Evolutionary conservation across 2,797 vertebrate genomes (phyloP).

Genomic region (Mormyrus hasselquistii): DNA sequence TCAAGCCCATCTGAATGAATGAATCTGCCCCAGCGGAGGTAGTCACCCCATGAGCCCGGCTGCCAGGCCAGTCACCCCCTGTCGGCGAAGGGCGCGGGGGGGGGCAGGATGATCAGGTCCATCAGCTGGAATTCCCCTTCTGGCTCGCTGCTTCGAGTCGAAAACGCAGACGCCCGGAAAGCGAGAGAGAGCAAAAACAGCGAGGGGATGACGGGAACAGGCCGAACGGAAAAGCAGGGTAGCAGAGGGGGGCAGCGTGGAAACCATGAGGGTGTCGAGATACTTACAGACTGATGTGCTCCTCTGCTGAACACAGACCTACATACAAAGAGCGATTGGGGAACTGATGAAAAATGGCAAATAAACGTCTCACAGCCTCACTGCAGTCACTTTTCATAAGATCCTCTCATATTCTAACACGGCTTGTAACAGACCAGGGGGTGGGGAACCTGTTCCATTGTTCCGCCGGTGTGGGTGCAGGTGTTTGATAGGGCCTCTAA

Average conservation of each 20-base stretch:
- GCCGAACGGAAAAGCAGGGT: not conserved
- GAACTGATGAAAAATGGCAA: not conserved
- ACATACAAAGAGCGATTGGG: not conserved
- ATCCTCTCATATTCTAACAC: not conserved
- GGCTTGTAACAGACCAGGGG: not conserved
- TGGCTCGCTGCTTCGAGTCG: slow-evolving; percentile 14
- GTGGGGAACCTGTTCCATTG: not conserved
- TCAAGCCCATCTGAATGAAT: not conserved
- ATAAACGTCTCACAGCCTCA: not conserved
- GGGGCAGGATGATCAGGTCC: slow-evolving; percentile 53
- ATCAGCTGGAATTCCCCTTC: slow-evolving; percentile 29
- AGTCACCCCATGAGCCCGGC: not conserved
- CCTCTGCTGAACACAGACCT: slow-evolving; percentile 32
- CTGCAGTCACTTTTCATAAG: not conserved
- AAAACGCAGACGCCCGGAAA: not conserved
- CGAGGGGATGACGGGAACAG: not conserved
- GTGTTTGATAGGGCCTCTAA: not conserved
- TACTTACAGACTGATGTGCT: slow-evolving; percentile 45
- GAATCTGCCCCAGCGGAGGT: not conserved
- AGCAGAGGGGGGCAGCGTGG: not conserved
- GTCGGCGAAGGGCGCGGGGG: slow-evolving; percentile 64
- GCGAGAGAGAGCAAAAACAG: not conserved
- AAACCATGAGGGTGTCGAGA: not conserved
- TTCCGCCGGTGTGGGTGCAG: not conserved
- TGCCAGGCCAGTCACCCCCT: not conserved